Evolutionary conservation across 1,140 invertebrate genomes (phyloP).

Genomic region (Drosophila punjabiensis): DNA sequence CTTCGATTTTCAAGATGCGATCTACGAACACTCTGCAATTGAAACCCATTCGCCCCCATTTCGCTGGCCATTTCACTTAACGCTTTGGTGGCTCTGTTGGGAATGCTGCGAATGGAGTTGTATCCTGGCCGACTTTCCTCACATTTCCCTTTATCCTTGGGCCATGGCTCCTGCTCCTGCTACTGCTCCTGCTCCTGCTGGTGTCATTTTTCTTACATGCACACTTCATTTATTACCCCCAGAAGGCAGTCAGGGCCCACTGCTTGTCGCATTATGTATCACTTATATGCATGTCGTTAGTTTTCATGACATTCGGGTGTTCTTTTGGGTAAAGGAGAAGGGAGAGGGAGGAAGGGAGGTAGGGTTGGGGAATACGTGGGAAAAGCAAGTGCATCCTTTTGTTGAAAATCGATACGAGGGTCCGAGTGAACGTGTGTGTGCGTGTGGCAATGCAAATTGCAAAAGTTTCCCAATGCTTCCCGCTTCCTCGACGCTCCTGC

Average conservation of each 20-base stretch:
- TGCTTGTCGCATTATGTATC: conserved; percentile 64
- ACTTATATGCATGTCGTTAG: conserved; percentile 81
- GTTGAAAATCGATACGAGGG: conserved; percentile 67
- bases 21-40: conserved; percentile 1
- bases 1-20: conserved; percentile 1
- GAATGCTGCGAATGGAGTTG: conserved; percentile 47
- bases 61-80: conserved; percentile 66
- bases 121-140: conserved; percentile 35
- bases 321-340: conserved; percentile 16
- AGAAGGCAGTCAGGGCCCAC: conserved; percentile 25
- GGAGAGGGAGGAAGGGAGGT: too few relatives aligned
- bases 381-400: conserved; percentile 54
- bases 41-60: conserved; percentile 9
- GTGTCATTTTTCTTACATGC: conserved; percentile 75
- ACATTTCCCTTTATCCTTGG: conserved; percentile 10
- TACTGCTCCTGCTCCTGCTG: conserved; percentile 24
- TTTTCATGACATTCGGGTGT: conserved; percentile 69
- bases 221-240: conserved; percentile 79
- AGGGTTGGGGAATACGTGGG: conserved; percentile 8
- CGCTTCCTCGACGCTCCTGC: conserved; percentile 29
- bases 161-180: not conserved
- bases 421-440: not conserved
- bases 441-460: conserved; percentile 58
- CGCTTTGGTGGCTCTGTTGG: conserved; percentile 39
- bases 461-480: conserved; percentile 40